A percentile compares a stretch with the other conserved stretches of the same genome.
Evolutionary conservation across 2,113 vertebrate species (phyloP).

Genomic region (Caloenas nicobarica): DNA sequence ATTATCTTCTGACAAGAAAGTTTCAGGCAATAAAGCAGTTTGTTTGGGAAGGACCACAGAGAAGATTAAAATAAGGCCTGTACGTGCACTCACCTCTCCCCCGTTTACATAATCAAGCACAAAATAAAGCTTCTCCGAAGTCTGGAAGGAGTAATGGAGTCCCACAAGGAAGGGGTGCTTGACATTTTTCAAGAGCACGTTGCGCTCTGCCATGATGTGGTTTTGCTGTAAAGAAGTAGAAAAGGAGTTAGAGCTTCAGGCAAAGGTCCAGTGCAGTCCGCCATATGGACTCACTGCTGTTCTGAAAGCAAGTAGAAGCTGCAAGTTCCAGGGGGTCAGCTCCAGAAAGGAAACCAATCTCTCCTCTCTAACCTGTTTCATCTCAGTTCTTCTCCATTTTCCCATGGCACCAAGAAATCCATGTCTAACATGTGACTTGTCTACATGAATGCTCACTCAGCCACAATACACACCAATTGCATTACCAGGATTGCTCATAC

Average conservation of each 20-base stretch:
- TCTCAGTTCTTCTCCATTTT: neutral
- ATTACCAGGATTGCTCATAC: neutral
- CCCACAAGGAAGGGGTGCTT: constrained; percentile 94
- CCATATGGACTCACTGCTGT: neutral
- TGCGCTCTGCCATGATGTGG: constrained; percentile 98
- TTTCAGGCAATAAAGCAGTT: neutral
- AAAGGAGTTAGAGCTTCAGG: neutral
- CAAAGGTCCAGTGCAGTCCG: neutral
- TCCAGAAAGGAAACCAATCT: neutral
- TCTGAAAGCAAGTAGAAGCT: neutral
- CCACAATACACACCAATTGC: fast-evolving
- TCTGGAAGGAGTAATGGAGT: constrained; percentile 98
- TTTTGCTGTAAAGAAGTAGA: constrained; percentile 81
- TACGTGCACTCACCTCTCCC: constrained; percentile 84
- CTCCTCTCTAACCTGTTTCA: neutral
- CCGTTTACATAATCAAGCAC: constrained; percentile 98
- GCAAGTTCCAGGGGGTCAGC: fast-evolving
- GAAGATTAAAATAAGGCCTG: neutral
- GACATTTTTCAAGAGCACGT: constrained; percentile 93
- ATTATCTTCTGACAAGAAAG: neutral
- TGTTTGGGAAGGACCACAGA: neutral
- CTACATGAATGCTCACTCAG: neutral
- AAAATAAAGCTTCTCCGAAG: constrained; percentile 96
- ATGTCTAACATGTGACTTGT: neutral
- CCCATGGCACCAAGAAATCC: neutral